Evolutionary conservation across 2,113 vertebrate genomes (phyloP), one percentile per base, ranked within the genome.

Genomic region (Triplophysa tibetana): DNA sequence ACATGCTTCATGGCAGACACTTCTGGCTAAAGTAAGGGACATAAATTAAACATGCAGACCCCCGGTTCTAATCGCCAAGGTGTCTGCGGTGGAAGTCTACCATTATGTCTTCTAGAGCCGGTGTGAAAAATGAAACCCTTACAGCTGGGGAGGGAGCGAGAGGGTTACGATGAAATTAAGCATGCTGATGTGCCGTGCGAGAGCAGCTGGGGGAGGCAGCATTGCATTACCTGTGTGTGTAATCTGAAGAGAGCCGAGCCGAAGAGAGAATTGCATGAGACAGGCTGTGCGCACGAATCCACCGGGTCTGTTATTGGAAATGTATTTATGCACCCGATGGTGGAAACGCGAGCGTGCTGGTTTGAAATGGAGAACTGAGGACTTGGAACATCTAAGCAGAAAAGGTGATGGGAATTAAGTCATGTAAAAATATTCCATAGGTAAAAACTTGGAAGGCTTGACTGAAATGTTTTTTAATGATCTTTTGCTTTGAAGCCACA

Each of bases 111-210:
- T 80, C 80, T 84, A 84, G 81, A 88, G 77, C 87, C 84, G 79
- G 78, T 87, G 88, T 89, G 77, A 88, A 80, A 87, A 89, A 90
- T 85, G 68, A 86, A 84, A 85, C 50, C 67, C 77, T 52, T 65
- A 73, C 3, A 41, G 50, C 23, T 43, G 62, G 16, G 60, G 76
- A 70, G 2, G 19, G 69, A 62, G 54, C 54, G 24, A 52, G 63
- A 68, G 63, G 23, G 70, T 56, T 75, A 21, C 16, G 41, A 41
- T 29, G 64, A 69, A 48, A 63, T 24, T 64, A 79, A 58, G 56
- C 67, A 33, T 75, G 58, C 41, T 63, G 56, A 78, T 69, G 17
- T 60, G 41, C 45, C 50, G 26, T 69, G 70, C 26, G 63, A 69
- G 11, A 33, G 6, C 21, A 38, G 14, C 63, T 73, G 56, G 41